Base-by-base conservation (phyloP, 2,888 invertebrate species). In the Cosmia pyralina region DNA sequence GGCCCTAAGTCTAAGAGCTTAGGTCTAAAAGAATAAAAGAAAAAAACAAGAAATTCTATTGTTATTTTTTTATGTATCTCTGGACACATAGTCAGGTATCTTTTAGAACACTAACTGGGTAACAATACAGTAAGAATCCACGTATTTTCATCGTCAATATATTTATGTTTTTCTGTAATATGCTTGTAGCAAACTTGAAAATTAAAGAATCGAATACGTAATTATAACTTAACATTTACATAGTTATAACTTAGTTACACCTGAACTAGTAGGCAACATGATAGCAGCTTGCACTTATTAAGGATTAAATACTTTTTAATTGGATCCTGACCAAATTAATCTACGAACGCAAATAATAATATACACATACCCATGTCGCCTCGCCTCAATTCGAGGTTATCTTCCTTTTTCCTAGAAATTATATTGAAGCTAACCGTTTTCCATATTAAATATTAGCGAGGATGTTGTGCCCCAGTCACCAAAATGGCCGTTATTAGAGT, bases 401-500 rank as follows among this genome's bases (percentile, higher is more conserved):
- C 63, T 41, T 69, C 58, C 46, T 66, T 75, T 66, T 64, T 34
- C 38, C 69, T 57, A 59, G 34, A 69, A 81, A 72, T 75, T 64
- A 74, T 64, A 74, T 66, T 72, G 71, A 79, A 77, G 82, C 70
- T 58, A 66, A 68, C 66, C 71, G 50, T 73, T 71, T 67, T 69
- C 64, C 72, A 66, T 75, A 82, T 83, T 77, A 79, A 79, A 79
- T 85, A 74, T 78, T 72, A 82, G 82, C 64, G 55, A 46, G 75
- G 72, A 60, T 72, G 69, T 85, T 72, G 75, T 76, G 70, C 80
- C 58, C 62, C 67, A 34, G 77, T 79, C 74, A 73, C 79, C 53
- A 73, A 72, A 72, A 72, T 77, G 66, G 77, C 76, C 69, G 66
- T 76, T 85, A 85, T 83, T 76, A 81, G 75, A 77, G 75, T 75